Evolutionary conservation across 2,113 vertebrate species (phyloP).

Genomic region (Crocuta crocuta): DNA sequence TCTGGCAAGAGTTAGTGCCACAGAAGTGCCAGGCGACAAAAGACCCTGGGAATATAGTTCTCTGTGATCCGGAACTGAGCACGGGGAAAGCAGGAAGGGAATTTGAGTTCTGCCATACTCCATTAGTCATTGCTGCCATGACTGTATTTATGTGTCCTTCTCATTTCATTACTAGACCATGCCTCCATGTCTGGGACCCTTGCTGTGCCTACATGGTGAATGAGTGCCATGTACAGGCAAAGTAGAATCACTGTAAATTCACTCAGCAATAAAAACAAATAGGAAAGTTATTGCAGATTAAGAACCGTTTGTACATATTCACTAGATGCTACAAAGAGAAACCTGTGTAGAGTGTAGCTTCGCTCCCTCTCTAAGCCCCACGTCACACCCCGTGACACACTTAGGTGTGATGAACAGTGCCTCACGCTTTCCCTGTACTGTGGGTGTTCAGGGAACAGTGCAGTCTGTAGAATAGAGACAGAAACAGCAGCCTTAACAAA

Average conservation of each 20-base stretch:
- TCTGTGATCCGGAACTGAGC: background rate
- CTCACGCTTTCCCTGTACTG: background rate
- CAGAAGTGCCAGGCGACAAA: background rate
- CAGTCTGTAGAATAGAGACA: background rate
- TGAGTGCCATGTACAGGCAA: no score
- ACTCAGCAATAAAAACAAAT: background rate
- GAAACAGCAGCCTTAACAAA: background rate
- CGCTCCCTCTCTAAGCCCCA: background rate
- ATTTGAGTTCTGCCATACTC: background rate
- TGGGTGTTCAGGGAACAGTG: background rate
- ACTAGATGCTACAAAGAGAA: background rate
- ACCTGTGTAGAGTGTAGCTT: background rate
- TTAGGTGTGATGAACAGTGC: rapidly evolving
- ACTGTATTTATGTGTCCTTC: no score
- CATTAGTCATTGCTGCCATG: background rate
- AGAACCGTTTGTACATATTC: background rate
- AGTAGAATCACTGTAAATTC: background rate
- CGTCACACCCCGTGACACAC: background rate
- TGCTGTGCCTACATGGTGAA: background rate
- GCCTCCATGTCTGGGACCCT: background rate
- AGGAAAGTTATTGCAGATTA: background rate
- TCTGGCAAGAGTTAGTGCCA: background rate
- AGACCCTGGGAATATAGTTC: background rate
- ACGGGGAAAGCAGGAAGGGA: background rate
- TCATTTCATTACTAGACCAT: background rate